Conservation (phyloP, 2,797 vertebrate genomes). For the Enteromius anoplus region DNA sequence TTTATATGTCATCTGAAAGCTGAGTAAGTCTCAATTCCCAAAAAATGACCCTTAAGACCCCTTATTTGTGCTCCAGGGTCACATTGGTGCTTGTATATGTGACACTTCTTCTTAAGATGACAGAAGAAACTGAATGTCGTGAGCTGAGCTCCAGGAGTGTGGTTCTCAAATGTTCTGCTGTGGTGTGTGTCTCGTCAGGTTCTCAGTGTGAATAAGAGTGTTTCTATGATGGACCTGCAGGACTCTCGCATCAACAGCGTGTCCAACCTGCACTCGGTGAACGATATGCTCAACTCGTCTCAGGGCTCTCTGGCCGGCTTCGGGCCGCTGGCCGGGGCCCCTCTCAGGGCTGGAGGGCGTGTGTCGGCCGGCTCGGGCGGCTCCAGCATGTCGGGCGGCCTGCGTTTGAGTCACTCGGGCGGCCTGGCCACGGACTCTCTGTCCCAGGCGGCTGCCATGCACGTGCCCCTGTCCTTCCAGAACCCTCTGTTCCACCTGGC, state of each 20-base stretch:
- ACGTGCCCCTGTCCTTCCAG: conserved; percentile 94
- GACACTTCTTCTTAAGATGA: not conserved
- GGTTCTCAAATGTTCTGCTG: not conserved
- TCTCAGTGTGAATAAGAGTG: conserved; percentile 94
- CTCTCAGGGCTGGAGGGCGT: conserved; percentile 87
- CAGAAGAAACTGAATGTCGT: not conserved
- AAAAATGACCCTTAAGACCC: too few relatives aligned
- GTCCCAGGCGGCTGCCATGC: conserved; percentile 83
- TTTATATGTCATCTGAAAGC: too few relatives aligned
- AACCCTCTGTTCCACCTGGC: conserved; percentile 97
- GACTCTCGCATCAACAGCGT: conserved; percentile 95
- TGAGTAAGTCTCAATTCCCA: too few relatives aligned
- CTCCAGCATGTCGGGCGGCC: conserved; percentile 82
- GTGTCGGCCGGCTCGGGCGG: conserved; percentile 81
- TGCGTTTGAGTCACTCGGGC: conserved; percentile 87
- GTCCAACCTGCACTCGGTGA: conserved; percentile 91
- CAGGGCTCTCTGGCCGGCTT: conserved; percentile 89
- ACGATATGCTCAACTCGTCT: conserved; percentile 90
- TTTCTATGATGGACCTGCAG: conserved; percentile 97
- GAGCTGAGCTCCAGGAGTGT: not conserved
- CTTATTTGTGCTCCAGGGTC: too few relatives aligned
- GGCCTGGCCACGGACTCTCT: conserved; percentile 90
- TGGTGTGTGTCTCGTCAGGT: conserved; percentile 71
- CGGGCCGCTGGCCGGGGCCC: conserved; percentile 80
- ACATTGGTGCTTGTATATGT: not conserved